These are phyloP conservation scores for Metallyticus violacea DNA, from an alignment of 2,888 invertebrate species.

Conservation along the genomic window DNA sequence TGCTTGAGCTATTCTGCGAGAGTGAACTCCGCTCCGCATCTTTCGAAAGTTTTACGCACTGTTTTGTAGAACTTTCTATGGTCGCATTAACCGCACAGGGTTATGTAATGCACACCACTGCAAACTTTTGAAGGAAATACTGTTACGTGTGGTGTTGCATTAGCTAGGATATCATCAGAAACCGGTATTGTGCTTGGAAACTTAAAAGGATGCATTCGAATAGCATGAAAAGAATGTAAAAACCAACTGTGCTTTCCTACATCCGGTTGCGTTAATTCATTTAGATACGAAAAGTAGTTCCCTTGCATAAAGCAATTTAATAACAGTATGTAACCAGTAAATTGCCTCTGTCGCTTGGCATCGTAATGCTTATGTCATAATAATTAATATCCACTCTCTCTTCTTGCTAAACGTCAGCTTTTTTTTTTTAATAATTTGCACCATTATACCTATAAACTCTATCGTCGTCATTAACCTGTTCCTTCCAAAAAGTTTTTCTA, in stretches of 20 bases:
- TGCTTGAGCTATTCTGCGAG: no score
- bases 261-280: not conserved
- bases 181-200: not conserved
- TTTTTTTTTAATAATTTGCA: not conserved
- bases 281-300: not conserved
- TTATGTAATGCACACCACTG: not conserved
- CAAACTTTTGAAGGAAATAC: not conserved
- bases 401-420: no score
- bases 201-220: not conserved
- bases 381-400: not conserved
- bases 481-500: no score
- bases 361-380: not conserved
- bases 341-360: not conserved
- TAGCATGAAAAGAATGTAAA: not conserved
- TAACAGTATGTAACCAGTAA: not conserved
- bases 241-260: not conserved
- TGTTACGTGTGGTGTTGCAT: not conserved
- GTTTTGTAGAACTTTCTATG: not conserved
- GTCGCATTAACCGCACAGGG: not conserved
- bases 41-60: not conserved
- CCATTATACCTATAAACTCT: no score
- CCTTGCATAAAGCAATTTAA: no score
- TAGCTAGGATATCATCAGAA: not conserved
- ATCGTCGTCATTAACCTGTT: no score
- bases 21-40: not conserved